These are phyloP conservation scores for Tethya wilhelma DNA, from an alignment of 37 sponge, comb jelly and placozoan genomes.

Conservation along the genomic window DNA sequence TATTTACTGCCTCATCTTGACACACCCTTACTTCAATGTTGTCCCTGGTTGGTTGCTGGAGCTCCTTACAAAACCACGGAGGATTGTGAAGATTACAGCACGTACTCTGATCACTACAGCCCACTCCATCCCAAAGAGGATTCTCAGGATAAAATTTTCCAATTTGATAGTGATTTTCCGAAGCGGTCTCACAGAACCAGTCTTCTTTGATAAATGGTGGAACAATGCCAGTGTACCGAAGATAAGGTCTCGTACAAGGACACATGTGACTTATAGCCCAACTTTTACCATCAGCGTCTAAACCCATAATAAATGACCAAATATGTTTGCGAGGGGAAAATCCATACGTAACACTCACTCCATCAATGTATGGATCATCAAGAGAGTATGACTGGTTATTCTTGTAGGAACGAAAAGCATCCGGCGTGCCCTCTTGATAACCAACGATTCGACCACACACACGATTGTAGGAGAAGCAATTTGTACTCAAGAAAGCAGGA, in stretches of 20 bases:
- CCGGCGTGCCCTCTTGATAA: too few species aligned
- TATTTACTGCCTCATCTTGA: neutral
- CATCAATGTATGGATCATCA: too few species aligned
- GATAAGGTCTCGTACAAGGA: neutral
- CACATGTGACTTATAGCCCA: neutral
- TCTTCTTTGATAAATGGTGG: conserved; percentile 1
- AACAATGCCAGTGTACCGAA: neutral
- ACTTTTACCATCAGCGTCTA: neutral
- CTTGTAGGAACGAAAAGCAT: too few species aligned
- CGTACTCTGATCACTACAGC: conserved; percentile 3
- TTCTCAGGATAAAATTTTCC: too few species aligned
- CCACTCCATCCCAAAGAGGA: too few species aligned
- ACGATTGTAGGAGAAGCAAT: neutral
- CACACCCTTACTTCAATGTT: conserved; percentile 33
- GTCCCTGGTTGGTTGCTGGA: neutral
- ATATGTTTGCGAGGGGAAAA: too few species aligned
- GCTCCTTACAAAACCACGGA: conserved; percentile 8
- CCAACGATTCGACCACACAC: too few species aligned
- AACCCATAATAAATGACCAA: neutral
- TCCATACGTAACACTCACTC: conserved; percentile 11
- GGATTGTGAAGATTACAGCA: too few species aligned
- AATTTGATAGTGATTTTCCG: neutral
- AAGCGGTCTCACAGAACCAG: conserved; percentile 10
- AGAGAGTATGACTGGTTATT: too few species aligned
- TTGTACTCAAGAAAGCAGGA: neutral